phyloP scores from a whole-genome alignment of 2,888 invertebrate species.

The Acheta domesticus region DNA sequence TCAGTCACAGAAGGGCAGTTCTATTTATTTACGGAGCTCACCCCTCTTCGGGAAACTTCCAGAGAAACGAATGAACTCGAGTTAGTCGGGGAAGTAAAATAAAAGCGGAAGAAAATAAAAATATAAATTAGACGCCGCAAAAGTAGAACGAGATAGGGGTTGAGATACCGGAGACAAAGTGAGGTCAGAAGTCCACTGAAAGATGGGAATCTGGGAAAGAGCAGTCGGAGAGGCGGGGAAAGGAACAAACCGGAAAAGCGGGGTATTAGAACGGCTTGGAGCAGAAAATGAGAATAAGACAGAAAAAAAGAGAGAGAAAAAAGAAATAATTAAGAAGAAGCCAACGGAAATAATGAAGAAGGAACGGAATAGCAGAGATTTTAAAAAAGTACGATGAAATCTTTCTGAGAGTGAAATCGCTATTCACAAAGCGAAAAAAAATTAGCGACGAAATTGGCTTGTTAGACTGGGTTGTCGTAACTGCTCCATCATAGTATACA shows the following conservation, averaged over 20 bases:
- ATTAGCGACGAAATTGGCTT: too few species aligned
- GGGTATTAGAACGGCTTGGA: too few species aligned
- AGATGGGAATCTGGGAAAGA: background rate
- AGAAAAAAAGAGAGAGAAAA: too few species aligned
- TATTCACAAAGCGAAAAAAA: too few species aligned
- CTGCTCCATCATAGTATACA: too few species aligned
- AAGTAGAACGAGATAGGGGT: slow-evolving; percentile 6
- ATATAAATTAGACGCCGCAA: slow-evolving; percentile 18
- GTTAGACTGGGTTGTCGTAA: too few species aligned
- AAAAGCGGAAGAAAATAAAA: slow-evolving; percentile 18
- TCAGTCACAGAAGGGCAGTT: slow-evolving; percentile 18
- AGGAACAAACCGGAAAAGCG: background rate
- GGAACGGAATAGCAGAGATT: too few species aligned
- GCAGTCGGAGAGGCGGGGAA: background rate
- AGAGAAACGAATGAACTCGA: slow-evolving; percentile 18
- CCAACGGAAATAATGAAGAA: too few species aligned
- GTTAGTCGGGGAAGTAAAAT: slow-evolving; percentile 5
- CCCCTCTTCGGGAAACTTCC: background rate
- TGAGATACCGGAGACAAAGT: background rate
- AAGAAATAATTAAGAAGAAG: too few species aligned
- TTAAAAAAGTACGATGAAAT: too few species aligned
- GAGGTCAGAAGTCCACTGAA: slow-evolving; percentile 8
- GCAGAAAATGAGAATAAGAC: too few species aligned
- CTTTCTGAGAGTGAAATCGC: too few species aligned
- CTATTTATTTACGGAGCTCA: background rate